A percentile compares a stretch with the other conserved stretches of the same genome.
Evolutionary conservation across 2,113 vertebrate species (phyloP).

Genomic region (Glaucomys volans): DNA sequence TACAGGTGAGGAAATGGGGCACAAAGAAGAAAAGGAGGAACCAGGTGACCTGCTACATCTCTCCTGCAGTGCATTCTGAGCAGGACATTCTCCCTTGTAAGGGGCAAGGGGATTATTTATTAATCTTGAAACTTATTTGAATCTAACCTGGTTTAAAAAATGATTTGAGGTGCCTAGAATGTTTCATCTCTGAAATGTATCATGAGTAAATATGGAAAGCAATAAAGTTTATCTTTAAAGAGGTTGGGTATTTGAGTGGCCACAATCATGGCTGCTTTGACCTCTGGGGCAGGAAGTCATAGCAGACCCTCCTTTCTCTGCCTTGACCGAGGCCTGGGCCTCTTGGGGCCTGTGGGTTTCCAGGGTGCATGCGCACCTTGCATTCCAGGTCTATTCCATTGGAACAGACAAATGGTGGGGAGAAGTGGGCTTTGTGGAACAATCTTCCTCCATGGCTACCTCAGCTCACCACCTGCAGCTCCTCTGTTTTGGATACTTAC

Average conservation of each 20-base stretch:
- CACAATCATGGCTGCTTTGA: background rate
- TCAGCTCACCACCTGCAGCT: background rate
- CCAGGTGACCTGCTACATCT: background rate
- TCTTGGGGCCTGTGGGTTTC: background rate
- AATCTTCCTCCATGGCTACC: background rate
- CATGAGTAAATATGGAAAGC: background rate
- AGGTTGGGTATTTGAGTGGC: background rate
- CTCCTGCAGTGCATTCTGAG: background rate
- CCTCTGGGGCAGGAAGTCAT: background rate
- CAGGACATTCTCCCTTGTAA: background rate
- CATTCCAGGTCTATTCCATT: background rate
- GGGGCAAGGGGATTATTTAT: background rate
- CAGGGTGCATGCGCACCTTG: background rate
- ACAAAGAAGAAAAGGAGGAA: background rate
- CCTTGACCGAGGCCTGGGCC: background rate
- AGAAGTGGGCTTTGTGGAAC: background rate
- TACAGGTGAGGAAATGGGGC: background rate
- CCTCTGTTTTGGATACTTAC: background rate
- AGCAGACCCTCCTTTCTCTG: background rate
- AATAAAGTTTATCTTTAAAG: background rate
- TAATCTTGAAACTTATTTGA: constrained; percentile 1
- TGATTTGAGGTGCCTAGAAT: background rate
- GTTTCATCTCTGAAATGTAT: constrained; percentile 8
- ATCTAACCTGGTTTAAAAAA: constrained; percentile 22
- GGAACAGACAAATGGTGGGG: background rate